Evolutionary conservation across 2,888 invertebrate species (phyloP).

Genomic region (Sacculina carcini): DNA sequence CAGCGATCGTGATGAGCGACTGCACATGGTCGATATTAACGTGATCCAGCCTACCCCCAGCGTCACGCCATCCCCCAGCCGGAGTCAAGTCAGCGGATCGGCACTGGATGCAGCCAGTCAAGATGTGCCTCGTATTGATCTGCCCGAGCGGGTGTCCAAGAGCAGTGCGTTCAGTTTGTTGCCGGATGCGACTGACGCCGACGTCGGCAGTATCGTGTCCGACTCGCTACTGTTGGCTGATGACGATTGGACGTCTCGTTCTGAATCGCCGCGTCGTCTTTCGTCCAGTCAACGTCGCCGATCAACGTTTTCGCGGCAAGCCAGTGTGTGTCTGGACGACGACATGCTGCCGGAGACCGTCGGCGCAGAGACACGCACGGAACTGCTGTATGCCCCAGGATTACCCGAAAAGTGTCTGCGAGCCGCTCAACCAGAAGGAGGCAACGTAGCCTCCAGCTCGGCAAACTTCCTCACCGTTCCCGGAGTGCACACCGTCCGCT

Average conservation of each 20-base stretch:
- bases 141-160: conserved; percentile 7
- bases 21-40: conserved; percentile 33
- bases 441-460: neutral
- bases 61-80: conserved; percentile 39
- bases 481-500: neutral
- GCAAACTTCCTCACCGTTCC: conserved; percentile 1
- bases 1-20: conserved; percentile 26
- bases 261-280: neutral
- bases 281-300: neutral
- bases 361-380: neutral
- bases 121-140: conserved; percentile 37
- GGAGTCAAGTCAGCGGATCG: too few species aligned
- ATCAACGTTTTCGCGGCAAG: neutral
- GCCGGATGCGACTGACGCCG: conserved; percentile 33
- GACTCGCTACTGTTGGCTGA: conserved; percentile 60
- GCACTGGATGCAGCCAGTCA: too few species aligned
- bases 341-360: neutral
- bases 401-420: neutral
- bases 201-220: conserved; percentile 33
- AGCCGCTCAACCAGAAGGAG: neutral
- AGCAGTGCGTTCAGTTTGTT: conserved; percentile 5
- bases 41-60: conserved; percentile 58
- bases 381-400: neutral
- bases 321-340: neutral
- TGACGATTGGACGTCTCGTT: conserved; percentile 25